A percentile compares a stretch with the other conserved stretches of the same genome.
Evolutionary conservation across 2,888 invertebrate genomes (phyloP).

Genomic region (Calameuta idolon): DNA sequence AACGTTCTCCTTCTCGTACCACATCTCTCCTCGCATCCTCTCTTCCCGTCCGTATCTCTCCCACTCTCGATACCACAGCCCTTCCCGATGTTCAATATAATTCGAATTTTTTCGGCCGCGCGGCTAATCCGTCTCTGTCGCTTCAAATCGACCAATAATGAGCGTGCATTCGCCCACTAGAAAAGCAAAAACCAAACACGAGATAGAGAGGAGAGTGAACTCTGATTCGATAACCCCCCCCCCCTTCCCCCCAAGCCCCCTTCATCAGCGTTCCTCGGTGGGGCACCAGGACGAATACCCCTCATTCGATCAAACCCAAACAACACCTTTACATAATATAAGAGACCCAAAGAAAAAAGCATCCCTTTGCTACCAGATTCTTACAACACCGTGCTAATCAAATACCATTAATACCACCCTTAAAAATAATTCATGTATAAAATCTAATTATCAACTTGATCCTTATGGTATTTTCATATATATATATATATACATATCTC

Average conservation of each 20-base stretch:
- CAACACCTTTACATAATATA: not conserved
- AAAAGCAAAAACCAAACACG: not conserved
- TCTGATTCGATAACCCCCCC: not conserved
- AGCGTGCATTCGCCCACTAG: conserved; percentile 4
- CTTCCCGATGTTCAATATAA: conserved; percentile 29
- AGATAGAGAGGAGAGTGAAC: conserved; percentile 14
- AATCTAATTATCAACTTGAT: not conserved
- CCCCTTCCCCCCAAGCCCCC: not conserved
- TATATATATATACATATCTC: not conserved
- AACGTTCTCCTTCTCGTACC: not conserved
- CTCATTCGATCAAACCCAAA: not conserved
- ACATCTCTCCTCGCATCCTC: not conserved
- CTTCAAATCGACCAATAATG: conserved; percentile 26
- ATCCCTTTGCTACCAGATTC: not conserved
- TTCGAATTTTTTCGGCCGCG: conserved; percentile 22
- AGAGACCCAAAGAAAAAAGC: not conserved
- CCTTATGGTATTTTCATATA: not conserved
- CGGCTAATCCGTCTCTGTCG: conserved; percentile 27
- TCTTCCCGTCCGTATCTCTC: not conserved
- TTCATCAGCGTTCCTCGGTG: not conserved
- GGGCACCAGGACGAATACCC: not conserved
- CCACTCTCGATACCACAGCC: not conserved
- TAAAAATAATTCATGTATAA: not conserved
- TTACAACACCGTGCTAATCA: not conserved
- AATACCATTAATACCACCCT: not conserved